Base-by-base conservation (phyloP, 2,797 vertebrate species). In the Rhinatrema bivittatum region DNA sequence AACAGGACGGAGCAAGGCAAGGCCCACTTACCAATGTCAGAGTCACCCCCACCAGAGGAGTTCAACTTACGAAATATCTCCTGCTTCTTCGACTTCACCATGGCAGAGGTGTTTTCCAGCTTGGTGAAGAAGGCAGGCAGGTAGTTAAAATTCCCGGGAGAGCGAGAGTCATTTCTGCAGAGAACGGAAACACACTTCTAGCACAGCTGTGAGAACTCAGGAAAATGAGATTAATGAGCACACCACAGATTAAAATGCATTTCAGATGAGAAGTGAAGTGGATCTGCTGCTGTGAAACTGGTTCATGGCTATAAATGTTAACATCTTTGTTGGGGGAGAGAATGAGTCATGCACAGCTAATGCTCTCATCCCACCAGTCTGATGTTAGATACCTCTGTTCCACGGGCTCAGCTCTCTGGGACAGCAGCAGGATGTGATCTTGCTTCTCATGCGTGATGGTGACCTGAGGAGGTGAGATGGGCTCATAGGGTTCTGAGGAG, bases 31-130 rank as follows among this genome's bases (percentile, higher is more conserved):
- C 96, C 91, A 79, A 97, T 87, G 62, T 99, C 96, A 81, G 91
- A 87, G 80, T 96, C 92, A 74, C 91, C 75, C 60, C 90, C 92
- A 82, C 91, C 88, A 80, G 90, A 91, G 42, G 93, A 95, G 84
- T 93, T 94, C 84, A 96, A 87, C 85, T 98, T 99, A 81, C 94
- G 95, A 80, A 95, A 93, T 79, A 99, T 98, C 83, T 98, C 96
- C 83, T 98, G 93, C 78, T 98, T 99, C 82, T 98, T 99, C 65
- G 89, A 95, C 74, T 91, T 85, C 53, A 99, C 94, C 94, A 99
- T 97, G 16, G 89, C 91, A 5, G 93, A 97, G 25, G 93, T 98
- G 70, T 72, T 99, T 77, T 98, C 96, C 51, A 98, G 86, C 67
- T 98, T 99, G 70, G 94, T 97, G 76, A 99, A 99, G 72, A 99